A percentile compares a stretch with the other conserved stretches of the same genome.
phyloP scores from a whole-genome alignment of 2,888 invertebrate genomes.

The Polietes domitor region DNA sequence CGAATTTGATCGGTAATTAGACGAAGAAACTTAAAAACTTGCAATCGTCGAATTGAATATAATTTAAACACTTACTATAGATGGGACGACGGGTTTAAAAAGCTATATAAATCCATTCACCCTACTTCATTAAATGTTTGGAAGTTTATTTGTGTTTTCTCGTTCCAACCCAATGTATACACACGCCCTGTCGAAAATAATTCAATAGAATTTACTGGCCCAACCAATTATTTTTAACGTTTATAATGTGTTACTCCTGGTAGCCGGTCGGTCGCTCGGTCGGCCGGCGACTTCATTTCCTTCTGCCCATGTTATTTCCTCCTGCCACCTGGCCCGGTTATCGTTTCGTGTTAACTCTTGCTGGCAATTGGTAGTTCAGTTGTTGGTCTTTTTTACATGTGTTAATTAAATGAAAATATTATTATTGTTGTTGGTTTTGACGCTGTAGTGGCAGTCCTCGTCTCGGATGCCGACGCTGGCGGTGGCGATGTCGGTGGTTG shows the following conservation, averaged over 20 bases:
- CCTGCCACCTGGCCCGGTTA: not conserved
- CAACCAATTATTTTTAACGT: conserved; percentile 6
- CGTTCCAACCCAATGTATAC: not conserved
- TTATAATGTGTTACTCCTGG: not conserved
- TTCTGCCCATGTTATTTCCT: not conserved
- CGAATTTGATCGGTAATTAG: no score
- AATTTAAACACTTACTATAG: no score
- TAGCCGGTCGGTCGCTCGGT: not conserved
- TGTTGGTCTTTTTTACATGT: conserved; percentile 37
- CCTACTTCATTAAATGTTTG: no score
- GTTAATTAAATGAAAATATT: conserved; percentile 71
- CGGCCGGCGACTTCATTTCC: conserved; percentile 12
- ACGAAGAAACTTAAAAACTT: no score
- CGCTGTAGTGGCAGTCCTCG: conserved; percentile 17
- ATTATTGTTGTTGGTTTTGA: conserved; percentile 44
- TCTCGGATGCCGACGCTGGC: not conserved
- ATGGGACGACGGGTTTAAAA: no score
- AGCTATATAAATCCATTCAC: no score
- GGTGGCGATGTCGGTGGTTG: not conserved
- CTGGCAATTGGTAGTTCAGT: not conserved
- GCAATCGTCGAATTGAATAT: no score
- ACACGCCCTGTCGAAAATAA: not conserved
- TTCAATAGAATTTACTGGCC: conserved; percentile 14
- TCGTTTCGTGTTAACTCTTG: conserved; percentile 2
- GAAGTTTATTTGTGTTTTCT: no score